Evolutionary conservation across 2,888 invertebrate species (phyloP), one percentile per base, ranked within the genome.

Genomic region (Sinhomidia bicolor): DNA sequence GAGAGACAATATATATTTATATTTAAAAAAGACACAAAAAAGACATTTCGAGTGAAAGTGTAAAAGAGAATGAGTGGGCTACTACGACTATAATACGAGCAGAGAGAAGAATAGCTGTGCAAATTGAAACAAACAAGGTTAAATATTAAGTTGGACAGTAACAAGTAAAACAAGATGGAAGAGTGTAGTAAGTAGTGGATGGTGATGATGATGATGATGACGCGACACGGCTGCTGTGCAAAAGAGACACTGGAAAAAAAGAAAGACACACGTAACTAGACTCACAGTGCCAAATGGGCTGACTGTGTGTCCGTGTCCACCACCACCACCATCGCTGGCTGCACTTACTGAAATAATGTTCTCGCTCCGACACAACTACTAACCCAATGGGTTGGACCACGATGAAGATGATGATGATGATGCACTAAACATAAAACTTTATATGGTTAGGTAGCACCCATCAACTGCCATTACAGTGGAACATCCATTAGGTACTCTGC

Each of bases 121-220:
- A 29, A 54, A 29, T 29, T 71, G 41, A 83, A 62, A 74, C 54
- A 32, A 32, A 57, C 71, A 71, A 57, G 76, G 32, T 60, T 76
- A 76, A 76, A 84, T 74, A 84, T 84, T 84, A 74, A 84, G 76
- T 74, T 44, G 60, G 84, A 84, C 84, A 68, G 60, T 57, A n/a
- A 23, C 9, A 57, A 44, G 47, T 3, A 14, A 29, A 17, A 71
- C 0, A 41, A 23, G 17, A 26, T 6, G 5, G 36, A 9, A 2
- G 65, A 17, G 9, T 5, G 51, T 51, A n/a, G 51, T 32, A 29
- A n/a, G 65, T 36, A 7, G 7, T 9, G 4, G 4, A 68, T 68
- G n/a, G 6, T 36, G 36, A 17, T 20, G 68, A 54, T n/a, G n/a
- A n/a, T n/a, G n/a, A n/a, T n/a, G 2, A 1, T 65, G 65, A 14